Evolutionary conservation across 2,797 vertebrate genomes (phyloP).

Genomic region (Petrocephalus sullivani): DNA sequence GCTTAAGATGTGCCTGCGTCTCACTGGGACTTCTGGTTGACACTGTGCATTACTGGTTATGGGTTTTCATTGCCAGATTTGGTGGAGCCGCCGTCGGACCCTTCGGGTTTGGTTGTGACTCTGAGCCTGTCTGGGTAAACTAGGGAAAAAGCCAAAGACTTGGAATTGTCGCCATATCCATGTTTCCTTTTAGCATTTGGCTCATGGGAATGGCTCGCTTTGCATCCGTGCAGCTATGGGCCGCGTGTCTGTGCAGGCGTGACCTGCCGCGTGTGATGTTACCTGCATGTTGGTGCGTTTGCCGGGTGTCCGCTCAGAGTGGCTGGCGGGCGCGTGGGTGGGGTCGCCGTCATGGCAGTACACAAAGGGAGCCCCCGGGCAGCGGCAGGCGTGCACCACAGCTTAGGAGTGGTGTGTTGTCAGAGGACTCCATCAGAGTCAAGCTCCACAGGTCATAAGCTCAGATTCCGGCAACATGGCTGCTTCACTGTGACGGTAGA

Average conservation of each 20-base stretch:
- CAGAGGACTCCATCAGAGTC: not conserved
- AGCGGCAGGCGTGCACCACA: not conserved
- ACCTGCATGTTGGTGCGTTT: too few species aligned
- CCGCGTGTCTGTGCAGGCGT: not conserved
- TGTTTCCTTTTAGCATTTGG: not conserved
- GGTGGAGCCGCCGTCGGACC: too few species aligned
- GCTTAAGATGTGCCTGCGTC: not conserved
- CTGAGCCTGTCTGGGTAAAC: not conserved
- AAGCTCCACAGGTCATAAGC: not conserved
- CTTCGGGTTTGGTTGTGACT: too few species aligned
- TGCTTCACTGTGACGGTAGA: not conserved
- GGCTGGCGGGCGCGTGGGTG: not conserved
- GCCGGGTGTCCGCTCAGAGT: not conserved
- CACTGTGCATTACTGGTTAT: not conserved
- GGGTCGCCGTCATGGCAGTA: not conserved
- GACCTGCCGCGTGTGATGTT: not conserved
- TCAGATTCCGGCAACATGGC: not conserved
- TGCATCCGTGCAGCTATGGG: not conserved
- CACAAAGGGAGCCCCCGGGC: not conserved
- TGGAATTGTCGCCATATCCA: not conserved
- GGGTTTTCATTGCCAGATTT: not conserved
- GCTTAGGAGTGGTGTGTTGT: not conserved
- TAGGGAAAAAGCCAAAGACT: not conserved
- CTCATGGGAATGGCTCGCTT: not conserved
- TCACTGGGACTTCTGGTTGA: not conserved